Base-by-base conservation (phyloP, 2,113 vertebrate species). In the Panthera tigris region DNA sequence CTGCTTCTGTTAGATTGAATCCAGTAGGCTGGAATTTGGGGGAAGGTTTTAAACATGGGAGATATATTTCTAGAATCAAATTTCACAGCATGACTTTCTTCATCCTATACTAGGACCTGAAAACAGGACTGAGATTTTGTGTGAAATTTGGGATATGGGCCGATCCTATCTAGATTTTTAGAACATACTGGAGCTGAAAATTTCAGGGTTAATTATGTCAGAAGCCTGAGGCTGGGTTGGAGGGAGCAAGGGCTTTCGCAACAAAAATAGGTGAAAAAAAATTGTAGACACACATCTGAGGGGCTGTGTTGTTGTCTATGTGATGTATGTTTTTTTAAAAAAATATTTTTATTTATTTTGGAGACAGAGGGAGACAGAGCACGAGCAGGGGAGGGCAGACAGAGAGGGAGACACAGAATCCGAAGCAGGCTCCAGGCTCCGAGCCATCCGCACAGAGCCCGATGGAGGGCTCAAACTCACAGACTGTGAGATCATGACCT, bases 161-260 rank as follows among this genome's bases (percentile, higher is more conserved):
- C 61, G 18, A 82, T n/a, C 89, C 25, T 5, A 5, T 83, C 16
- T 86, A 5, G 27, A 36, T 55, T 91, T 83, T 50, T 74, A 7
- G 15, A 71, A 57, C 23, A 73, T 11, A 41, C 36, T 0, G 1
- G n/a, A 16, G 9, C 48, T 74, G 57, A 61, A 93, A 81, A 29
- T 81, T 66, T 88, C 87, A 36, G 89, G 85, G 39, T 97, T 96
- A 63, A 93, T 97, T 41, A 71, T 81, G 27, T 66, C 68, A 50
- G 92, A 84, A 95, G 74, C 95, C 61, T 13, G 19, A 50, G 74
- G 45, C 57, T 39, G 57, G 66, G 10, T 12, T 41, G 69, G 36
- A 74, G 41, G 74, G 82, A 29, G 33, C 21, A 39, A 94, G 33
- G 57, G 21, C 6, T 92, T 94, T 80, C 52, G 71, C 25, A 63